These are phyloP conservation scores for Apoderus coryli DNA, from an alignment of 2,888 invertebrate genomes.

Conservation along the genomic window DNA sequence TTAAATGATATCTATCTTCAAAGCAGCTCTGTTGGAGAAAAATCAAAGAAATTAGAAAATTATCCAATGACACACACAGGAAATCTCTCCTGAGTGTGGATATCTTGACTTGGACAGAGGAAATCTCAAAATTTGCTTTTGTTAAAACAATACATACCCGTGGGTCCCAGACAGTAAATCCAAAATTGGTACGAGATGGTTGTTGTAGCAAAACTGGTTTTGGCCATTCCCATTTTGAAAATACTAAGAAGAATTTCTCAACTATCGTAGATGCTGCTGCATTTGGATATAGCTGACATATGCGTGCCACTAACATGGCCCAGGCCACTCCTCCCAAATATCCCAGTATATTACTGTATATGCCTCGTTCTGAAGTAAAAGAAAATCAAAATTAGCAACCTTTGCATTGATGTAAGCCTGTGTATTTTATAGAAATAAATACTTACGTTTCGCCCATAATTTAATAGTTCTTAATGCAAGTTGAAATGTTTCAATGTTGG, in stretches of 20 bases:
- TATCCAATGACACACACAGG: neutral
- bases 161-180: conserved; percentile 96
- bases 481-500: conserved; percentile 86
- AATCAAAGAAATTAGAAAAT: neutral
- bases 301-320: conserved; percentile 98
- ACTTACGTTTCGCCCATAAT: conserved; percentile 94
- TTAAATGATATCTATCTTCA: conserved; percentile 85
- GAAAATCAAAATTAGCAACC: conserved; percentile 3
- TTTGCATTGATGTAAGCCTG: neutral
- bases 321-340: conserved; percentile 98
- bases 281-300: conserved; percentile 96
- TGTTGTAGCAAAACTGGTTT: conserved; percentile 92
- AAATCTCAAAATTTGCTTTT: no score
- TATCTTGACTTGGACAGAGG: no score
- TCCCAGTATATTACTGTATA: conserved; percentile 96
- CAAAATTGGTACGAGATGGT: conserved; percentile 72
- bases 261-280: conserved; percentile 88
- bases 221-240: conserved; percentile 98
- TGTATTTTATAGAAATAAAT: no score
- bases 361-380: conserved; percentile 80
- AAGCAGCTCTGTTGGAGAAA: conserved; percentile 52
- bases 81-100: no score
- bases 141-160: conserved; percentile 55
- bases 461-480: conserved; percentile 90
- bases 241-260: conserved; percentile 97